Percentiles rank a stretch among this genome's conserved stretches.
These are phyloP conservation scores for Yoshiicerus persimilis DNA, from an alignment of 1,140 invertebrate genomes.

Conservation along the genomic window DNA sequence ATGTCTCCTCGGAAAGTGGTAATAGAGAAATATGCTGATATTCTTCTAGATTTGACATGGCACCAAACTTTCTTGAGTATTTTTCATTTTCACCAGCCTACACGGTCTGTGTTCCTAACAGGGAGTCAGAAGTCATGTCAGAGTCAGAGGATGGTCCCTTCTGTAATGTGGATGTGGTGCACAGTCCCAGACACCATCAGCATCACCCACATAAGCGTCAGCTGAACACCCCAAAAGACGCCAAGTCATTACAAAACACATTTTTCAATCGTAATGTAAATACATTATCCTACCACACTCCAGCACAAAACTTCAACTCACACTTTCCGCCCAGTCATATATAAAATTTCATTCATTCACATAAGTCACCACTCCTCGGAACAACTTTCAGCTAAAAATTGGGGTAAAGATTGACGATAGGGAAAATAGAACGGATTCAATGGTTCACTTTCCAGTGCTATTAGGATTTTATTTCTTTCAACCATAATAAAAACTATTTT, in stretches of 20 bases:
- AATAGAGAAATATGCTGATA: conserved; percentile 23
- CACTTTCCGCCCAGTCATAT: not conserved
- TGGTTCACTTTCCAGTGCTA: not conserved
- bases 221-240: conserved; percentile 29
- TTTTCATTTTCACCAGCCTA: not conserved
- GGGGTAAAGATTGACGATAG: not conserved
- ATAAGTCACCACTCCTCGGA: conserved; percentile 4
- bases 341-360: conserved; percentile 29
- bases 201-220: conserved; percentile 3
- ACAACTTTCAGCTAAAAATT: not conserved
- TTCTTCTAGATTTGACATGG: not conserved
- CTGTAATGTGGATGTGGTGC: not conserved
- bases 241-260: conserved; percentile 43
- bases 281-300: conserved; percentile 10
- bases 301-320: not conserved
- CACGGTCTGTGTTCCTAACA: too few relatives aligned
- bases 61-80: not conserved
- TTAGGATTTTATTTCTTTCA: too few relatives aligned
- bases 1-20: not conserved
- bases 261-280: conserved; percentile 45
- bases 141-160: not conserved
- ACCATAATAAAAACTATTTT: too few relatives aligned
- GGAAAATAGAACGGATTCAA: not conserved
- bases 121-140: not conserved
- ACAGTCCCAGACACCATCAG: not conserved